These are phyloP conservation scores for Nycticorax nycticorax DNA, from an alignment of 2,113 vertebrate species.

Conservation along the genomic window DNA sequence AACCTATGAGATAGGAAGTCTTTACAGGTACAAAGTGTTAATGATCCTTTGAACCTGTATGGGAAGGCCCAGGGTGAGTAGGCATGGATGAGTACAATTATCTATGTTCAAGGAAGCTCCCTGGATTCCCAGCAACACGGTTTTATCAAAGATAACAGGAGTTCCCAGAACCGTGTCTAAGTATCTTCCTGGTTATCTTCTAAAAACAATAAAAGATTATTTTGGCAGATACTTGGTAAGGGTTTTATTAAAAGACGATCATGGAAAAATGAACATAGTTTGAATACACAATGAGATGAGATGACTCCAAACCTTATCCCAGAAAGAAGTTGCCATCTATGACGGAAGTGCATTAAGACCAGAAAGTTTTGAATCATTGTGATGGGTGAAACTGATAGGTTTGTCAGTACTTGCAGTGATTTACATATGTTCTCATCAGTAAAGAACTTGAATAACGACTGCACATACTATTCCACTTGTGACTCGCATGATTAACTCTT, in stretches of 20 bases:
- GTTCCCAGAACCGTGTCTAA: neutral
- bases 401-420: neutral
- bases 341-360: neutral
- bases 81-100: neutral
- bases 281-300: neutral
- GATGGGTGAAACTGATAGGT: neutral
- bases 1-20: neutral
- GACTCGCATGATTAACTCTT: neutral
- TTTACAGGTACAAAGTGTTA: neutral
- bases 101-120: neutral
- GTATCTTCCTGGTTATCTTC: neutral
- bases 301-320: neutral
- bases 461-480: neutral
- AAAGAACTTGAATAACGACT: neutral
- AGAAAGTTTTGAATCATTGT: neutral
- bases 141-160: neutral
- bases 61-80: neutral
- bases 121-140: neutral
- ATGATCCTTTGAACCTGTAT: neutral
- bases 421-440: neutral
- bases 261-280: accelerated
- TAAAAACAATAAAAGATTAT: neutral
- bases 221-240: neutral
- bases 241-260: neutral
- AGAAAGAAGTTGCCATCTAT: neutral